These are phyloP conservation scores for Baryphthengus martii DNA, from an alignment of 2,113 vertebrate species.

Conservation along the genomic window DNA sequence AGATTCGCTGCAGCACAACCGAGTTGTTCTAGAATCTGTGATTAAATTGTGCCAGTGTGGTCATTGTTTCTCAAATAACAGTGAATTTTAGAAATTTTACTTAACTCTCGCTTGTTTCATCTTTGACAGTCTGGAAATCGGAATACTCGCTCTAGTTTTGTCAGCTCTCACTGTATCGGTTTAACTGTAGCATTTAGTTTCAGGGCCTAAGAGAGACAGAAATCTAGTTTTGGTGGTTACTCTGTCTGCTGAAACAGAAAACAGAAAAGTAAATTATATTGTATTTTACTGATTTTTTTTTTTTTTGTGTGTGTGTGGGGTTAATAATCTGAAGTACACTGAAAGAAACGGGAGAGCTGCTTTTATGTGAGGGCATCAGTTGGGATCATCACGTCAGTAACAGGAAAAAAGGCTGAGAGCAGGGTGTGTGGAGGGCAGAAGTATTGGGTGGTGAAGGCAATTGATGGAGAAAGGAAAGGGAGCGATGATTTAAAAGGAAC, in stretches of 20 bases:
- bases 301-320: too few species aligned
- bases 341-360: neutral
- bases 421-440: neutral
- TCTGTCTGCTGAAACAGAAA: constrained; percentile 78
- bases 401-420: neutral
- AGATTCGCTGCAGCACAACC: neutral
- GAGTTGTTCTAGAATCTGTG: neutral
- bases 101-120: constrained; percentile 75
- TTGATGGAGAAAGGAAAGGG: neutral
- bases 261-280: constrained; percentile 61
- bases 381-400: neutral
- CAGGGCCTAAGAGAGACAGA: constrained; percentile 69
- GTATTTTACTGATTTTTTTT: constrained; percentile 29
- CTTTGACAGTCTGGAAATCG: constrained; percentile 68
- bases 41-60: neutral
- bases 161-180: constrained; percentile 68
- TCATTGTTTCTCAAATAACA: constrained; percentile 35
- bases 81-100: constrained; percentile 68
- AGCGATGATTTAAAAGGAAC: neutral
- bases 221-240: constrained; percentile 79
- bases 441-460: neutral
- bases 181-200: constrained; percentile 74
- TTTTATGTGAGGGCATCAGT: neutral
- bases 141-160: constrained; percentile 62
- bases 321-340: neutral